phyloP scores from a whole-genome alignment of 1,140 invertebrate genomes.

The Medauroidea extradentata region DNA sequence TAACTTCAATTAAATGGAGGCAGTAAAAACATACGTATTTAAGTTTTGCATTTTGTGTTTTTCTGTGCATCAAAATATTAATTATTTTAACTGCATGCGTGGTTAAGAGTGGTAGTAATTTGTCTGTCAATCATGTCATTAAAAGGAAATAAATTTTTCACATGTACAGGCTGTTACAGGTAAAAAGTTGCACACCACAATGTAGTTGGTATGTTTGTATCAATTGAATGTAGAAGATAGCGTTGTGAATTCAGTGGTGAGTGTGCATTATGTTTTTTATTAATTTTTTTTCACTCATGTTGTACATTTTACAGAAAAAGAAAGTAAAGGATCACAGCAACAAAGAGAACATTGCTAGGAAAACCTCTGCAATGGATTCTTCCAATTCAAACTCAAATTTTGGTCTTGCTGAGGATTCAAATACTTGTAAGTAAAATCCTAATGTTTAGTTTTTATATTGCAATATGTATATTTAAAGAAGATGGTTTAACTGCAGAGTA shows the following conservation, averaged over 20 bases:
- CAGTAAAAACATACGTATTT: too few relatives aligned
- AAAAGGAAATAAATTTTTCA: too few relatives aligned
- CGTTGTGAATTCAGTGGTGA: not conserved
- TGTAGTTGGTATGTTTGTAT: too few relatives aligned
- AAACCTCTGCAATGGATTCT: conserved; percentile 59
- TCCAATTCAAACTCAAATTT: conserved; percentile 78
- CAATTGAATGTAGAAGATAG: too few relatives aligned
- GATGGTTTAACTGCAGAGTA: not conserved
- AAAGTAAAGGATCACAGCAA: conserved; percentile 63
- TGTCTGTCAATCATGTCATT: too few relatives aligned
- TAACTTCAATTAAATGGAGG: too few relatives aligned
- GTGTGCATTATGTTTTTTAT: conserved; percentile 25
- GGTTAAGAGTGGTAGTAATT: too few relatives aligned
- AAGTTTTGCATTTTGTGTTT: too few relatives aligned
- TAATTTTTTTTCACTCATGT: conserved; percentile 7
- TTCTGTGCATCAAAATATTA: too few relatives aligned
- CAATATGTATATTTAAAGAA: not conserved
- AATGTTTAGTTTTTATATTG: not conserved
- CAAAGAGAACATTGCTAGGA: conserved; percentile 71
- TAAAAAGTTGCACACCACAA: too few relatives aligned
- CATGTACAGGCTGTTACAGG: too few relatives aligned
- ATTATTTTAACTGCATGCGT: too few relatives aligned
- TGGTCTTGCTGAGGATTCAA: conserved; percentile 80
- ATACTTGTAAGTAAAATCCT: conserved; percentile 80
- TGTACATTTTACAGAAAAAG: conserved; percentile 46